Percentiles rank a stretch among this genome's conserved stretches.
These are phyloP conservation scores for Drosophila niveifrons DNA, from an alignment of 2,888 invertebrate genomes.

Conservation along the genomic window DNA sequence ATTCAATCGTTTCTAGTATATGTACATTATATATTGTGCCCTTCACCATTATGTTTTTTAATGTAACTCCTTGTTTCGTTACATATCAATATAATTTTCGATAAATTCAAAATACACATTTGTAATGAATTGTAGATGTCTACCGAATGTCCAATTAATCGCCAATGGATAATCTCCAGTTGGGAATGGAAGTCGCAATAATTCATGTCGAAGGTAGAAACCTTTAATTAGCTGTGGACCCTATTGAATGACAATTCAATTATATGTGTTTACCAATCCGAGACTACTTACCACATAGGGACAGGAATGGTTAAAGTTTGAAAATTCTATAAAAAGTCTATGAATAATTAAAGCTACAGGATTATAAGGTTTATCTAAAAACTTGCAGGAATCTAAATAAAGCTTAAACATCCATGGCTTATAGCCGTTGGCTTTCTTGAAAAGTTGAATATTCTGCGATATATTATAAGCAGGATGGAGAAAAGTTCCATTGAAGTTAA, in stretches of 20 bases:
- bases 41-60: too few species aligned
- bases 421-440: constrained; percentile 35
- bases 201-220: neutral
- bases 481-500: constrained; percentile 18
- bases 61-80: too few species aligned
- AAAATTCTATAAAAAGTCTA: neutral
- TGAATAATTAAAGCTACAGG: neutral
- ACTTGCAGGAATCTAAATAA: constrained; percentile 19
- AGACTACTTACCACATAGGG: constrained; percentile 30
- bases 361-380: constrained; percentile 11
- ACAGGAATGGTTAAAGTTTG: constrained; percentile 37
- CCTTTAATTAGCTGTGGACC: neutral
- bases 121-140: neutral
- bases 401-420: constrained; percentile 39
- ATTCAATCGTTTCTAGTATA: too few species aligned
- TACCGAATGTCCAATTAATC: neutral
- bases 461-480: neutral
- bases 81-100: neutral
- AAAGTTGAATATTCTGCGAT: neutral
- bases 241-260: neutral
- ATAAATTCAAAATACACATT: neutral
- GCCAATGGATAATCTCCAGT: neutral
- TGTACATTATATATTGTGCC: too few species aligned
- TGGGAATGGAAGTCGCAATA: neutral
- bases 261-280: neutral